phyloP scores from a whole-genome alignment of 2,888 invertebrate genomes.

The Cynaeus angustus region DNA sequence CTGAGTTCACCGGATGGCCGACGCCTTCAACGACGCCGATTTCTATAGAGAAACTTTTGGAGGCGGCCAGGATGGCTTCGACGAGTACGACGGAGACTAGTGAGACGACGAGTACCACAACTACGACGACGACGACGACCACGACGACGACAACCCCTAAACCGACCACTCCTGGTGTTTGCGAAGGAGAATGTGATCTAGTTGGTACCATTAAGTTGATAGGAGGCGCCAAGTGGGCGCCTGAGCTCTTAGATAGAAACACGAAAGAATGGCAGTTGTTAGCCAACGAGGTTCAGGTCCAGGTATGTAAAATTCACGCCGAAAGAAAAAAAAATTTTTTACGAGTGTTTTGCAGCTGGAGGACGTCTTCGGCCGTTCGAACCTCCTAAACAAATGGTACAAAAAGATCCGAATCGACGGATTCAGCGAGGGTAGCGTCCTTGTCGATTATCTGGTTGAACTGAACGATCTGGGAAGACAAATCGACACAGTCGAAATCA shows the following conservation, averaged over 20 bases:
- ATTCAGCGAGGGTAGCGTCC: constrained; percentile 89
- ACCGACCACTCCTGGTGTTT: constrained; percentile 86
- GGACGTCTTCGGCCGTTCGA: constrained; percentile 85
- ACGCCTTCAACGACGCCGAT: constrained; percentile 90
- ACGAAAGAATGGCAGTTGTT: constrained; percentile 90
- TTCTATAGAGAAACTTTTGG: constrained; percentile 86
- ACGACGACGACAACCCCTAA: constrained; percentile 81
- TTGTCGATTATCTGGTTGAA: constrained; percentile 92
- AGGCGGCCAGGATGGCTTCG: constrained; percentile 78
- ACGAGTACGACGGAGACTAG: constrained; percentile 68
- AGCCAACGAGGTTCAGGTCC: constrained; percentile 85
- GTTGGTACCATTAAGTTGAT: constrained; percentile 90
- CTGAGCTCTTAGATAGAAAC: constrained; percentile 89
- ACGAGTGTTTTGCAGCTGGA: constrained; percentile 80
- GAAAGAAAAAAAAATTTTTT: neutral
- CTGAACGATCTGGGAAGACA: constrained; percentile 82
- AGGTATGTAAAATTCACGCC: constrained; percentile 73
- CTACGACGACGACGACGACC: constrained; percentile 81
- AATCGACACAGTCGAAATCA: constrained; percentile 83
- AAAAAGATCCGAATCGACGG: constrained; percentile 90
- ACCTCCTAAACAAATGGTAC: constrained; percentile 85
- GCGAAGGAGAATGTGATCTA: constrained; percentile 86
- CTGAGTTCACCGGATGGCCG: constrained; percentile 94
- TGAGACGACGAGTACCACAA: constrained; percentile 73
- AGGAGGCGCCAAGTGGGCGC: constrained; percentile 88